Evolutionary conservation across 2,113 vertebrate genomes (phyloP), one percentile per base, ranked within the genome.

Genomic region (Tyrannus savana): DNA sequence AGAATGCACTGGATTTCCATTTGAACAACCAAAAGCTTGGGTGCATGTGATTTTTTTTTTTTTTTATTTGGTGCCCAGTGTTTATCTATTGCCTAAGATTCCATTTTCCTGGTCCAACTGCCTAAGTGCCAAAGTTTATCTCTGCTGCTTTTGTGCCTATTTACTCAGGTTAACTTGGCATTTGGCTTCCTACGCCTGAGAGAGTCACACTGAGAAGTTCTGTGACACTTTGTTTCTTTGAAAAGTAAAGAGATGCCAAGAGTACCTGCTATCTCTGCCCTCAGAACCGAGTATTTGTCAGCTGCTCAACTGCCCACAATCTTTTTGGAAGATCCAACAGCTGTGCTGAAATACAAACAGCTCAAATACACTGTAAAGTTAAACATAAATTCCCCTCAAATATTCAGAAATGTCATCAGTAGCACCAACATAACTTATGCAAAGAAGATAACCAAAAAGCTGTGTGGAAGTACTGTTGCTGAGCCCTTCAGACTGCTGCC

Each of bases 81-180:
- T 75, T 94, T 84, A 93, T 95, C 89, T 82, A 89, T 75, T 94
- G 68, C 91, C 56, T 77, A 69, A 84, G 84, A 95, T 64, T 90
- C 63, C 79, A 81, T 96, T 79, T 90, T 82, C 77, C n/a, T 37
- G 85, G 81, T 56, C 77, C 75, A 85, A 42, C 5, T 87, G 74
- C 88, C n/a, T 37, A 55, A 53, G 85, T 46, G 74, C 76, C 95
- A 77, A 93, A 58, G 75, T 95, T 97, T 95, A 96, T 95, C 96
- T 94, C 77, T 84, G 60, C 76, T 85, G 63, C 62, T 93, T 97
- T 96, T 95, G 87, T 96, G 90, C 56, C 59, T n/a, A 24, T 71
- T 95, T 93, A 91, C 90, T 95, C 93, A 94, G 75, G 82, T 93
- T 95, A 88, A 94, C 82, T 93, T 91, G 87, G 94, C 92, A 95